Evolutionary conservation across 2,113 vertebrate genomes (phyloP).

Genomic region (Machaerirhynchus nigripectus): DNA sequence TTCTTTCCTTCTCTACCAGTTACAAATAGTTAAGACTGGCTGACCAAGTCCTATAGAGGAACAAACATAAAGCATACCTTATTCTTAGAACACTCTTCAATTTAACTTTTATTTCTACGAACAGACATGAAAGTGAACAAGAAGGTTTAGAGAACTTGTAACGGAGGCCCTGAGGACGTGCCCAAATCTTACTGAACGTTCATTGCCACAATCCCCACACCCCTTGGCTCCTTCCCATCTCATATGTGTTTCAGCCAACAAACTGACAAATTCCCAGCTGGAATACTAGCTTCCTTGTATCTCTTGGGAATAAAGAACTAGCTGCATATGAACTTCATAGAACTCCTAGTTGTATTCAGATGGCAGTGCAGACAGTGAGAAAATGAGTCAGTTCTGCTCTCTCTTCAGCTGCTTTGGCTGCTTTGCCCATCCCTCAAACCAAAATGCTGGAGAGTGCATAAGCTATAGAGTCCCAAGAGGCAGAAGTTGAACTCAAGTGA

Average conservation of each 20-base stretch:
- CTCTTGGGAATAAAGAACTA: not conserved
- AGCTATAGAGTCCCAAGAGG: not conserved
- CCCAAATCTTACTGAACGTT: not conserved
- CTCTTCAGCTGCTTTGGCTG: not conserved
- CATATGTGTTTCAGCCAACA: not conserved
- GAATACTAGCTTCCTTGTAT: not conserved
- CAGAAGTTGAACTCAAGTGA: not conserved
- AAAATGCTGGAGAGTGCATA: not conserved
- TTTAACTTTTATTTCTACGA: not conserved
- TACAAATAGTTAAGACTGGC: not conserved
- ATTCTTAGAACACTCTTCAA: not conserved
- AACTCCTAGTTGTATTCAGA: not conserved
- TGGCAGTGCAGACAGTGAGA: not conserved
- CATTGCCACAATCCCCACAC: not conserved
- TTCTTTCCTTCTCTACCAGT: not conserved
- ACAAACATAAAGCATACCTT: not conserved
- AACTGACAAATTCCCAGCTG: not conserved
- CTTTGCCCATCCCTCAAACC: not conserved
- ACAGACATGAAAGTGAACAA: not conserved
- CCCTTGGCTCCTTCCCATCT: not conserved
- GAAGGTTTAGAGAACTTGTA: not conserved
- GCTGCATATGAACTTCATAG: not conserved
- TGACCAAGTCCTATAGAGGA: not conserved
- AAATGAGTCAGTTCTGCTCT: not conserved
- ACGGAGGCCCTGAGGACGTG: rapidly evolving